These are phyloP conservation scores for Tinea trinotella DNA, from an alignment of 2,888 invertebrate species.

Conservation along the genomic window DNA sequence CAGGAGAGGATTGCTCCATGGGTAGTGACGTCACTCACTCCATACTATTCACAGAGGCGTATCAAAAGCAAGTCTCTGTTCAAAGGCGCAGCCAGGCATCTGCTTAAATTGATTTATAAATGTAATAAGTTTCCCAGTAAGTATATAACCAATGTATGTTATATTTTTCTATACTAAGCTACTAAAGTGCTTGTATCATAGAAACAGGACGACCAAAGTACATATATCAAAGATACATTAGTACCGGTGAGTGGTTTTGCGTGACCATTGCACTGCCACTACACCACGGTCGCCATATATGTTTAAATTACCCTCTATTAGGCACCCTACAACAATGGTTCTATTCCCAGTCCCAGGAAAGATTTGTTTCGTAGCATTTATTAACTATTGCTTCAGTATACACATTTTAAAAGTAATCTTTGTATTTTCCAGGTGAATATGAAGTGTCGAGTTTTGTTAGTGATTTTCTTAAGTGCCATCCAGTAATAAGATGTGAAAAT, in stretches of 20 bases:
- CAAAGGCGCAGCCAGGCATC: constrained; percentile 72
- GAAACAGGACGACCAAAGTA: neutral
- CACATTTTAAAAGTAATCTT: neutral
- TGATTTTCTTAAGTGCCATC: constrained; percentile 65
- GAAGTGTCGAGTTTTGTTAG: constrained; percentile 65
- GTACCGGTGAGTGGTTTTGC: too few species aligned
- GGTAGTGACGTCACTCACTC: constrained; percentile 75
- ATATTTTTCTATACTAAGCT: too few species aligned
- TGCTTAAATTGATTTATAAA: constrained; percentile 71
- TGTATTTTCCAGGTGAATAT: constrained; percentile 58
- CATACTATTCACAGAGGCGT: constrained; percentile 72
- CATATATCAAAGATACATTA: too few species aligned
- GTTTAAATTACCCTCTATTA: too few species aligned
- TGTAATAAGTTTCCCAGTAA: constrained; percentile 70
- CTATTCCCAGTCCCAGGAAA: too few species aligned
- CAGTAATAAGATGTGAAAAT: constrained; percentile 63
- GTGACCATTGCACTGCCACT: too few species aligned
- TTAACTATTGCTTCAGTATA: too few species aligned
- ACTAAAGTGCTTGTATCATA: neutral
- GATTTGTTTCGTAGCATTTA: too few species aligned
- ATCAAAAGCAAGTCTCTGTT: constrained; percentile 74
- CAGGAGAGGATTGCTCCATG: constrained; percentile 74
- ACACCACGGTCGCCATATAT: too few species aligned
- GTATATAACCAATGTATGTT: too few species aligned
- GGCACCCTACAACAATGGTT: too few species aligned